Conservation (phyloP, 2,888 invertebrate genomes). For the Drosophila kuntzei region DNA sequence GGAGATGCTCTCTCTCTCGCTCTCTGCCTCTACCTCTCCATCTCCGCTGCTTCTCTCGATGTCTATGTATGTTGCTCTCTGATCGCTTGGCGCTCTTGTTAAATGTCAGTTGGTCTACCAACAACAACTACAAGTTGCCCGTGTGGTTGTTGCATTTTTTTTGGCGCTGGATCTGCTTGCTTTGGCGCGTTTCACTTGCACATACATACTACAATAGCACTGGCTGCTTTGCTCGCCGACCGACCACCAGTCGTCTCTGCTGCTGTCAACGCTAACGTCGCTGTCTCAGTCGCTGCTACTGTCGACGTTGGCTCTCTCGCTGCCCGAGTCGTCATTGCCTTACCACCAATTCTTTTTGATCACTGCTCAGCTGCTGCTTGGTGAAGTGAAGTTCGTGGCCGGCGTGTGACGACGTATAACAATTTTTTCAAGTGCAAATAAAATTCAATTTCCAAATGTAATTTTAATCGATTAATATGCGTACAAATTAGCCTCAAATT, state of each 20-base stretch:
- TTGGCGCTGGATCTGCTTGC: constrained; percentile 49
- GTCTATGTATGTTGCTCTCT: constrained; percentile 23
- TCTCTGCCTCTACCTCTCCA: constrained; percentile 10
- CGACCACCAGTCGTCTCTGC: constrained; percentile 13
- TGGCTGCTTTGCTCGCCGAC: constrained; percentile 2
- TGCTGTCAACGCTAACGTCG: constrained; percentile 16
- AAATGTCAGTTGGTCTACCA: constrained; percentile 68
- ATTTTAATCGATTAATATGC: constrained; percentile 21
- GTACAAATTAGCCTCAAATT: constrained; percentile 21
- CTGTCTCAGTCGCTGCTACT: constrained; percentile 14
- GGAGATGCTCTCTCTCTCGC: constrained; percentile 18
- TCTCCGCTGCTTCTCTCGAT: constrained; percentile 11
- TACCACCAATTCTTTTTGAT: constrained; percentile 63
- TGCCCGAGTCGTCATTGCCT: constrained; percentile 28
- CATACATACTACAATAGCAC: constrained; percentile 44
- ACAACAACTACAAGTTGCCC: constrained; percentile 31
- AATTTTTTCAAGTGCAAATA: constrained; percentile 57
- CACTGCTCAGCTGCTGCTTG: constrained; percentile 70
- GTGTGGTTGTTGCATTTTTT: constrained; percentile 72
- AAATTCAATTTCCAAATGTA: constrained; percentile 39
- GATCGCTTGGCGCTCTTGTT: constrained; percentile 29
- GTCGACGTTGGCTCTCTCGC: constrained; percentile 25
- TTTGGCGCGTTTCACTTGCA: constrained; percentile 64
- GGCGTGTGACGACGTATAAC: constrained; percentile 64
- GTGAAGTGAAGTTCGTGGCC: constrained; percentile 71